phyloP scores from a whole-genome alignment of 2,888 invertebrate species.

The Cantharis rustica region DNA sequence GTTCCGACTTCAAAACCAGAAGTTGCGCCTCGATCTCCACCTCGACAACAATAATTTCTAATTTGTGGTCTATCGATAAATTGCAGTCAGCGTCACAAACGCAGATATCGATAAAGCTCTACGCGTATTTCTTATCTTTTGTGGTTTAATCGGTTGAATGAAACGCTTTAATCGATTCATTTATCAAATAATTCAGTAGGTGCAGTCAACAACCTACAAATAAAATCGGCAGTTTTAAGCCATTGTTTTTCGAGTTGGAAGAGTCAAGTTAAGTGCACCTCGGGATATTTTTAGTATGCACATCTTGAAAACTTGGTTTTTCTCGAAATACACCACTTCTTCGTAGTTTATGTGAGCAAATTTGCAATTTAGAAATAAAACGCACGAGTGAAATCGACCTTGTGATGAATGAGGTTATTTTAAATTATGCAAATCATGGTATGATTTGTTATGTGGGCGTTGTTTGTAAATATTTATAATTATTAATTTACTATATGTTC shows the following conservation, averaged over 20 bases:
- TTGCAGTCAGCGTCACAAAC: neutral
- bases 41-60: neutral
- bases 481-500: neutral
- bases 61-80: neutral
- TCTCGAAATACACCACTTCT: neutral
- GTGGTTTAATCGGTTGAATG: neutral
- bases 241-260: neutral
- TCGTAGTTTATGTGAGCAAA: neutral
- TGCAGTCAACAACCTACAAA: neutral
- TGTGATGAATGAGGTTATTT: slow-evolving; percentile 3
- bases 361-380: neutral
- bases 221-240: neutral
- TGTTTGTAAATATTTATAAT: neutral
- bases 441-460: neutral
- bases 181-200: neutral
- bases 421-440: slow-evolving; percentile 7
- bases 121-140: neutral
- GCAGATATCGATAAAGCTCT: neutral
- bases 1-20: neutral
- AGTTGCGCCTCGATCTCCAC: neutral
- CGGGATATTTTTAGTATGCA: neutral
- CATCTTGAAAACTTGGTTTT: neutral
- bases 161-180: neutral
- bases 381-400: slow-evolving; percentile 19
- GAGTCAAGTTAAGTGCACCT: neutral